Evolutionary conservation across 92 coral and sea anemone species (phyloP).

Genomic region (Galaxea fascicularis): DNA sequence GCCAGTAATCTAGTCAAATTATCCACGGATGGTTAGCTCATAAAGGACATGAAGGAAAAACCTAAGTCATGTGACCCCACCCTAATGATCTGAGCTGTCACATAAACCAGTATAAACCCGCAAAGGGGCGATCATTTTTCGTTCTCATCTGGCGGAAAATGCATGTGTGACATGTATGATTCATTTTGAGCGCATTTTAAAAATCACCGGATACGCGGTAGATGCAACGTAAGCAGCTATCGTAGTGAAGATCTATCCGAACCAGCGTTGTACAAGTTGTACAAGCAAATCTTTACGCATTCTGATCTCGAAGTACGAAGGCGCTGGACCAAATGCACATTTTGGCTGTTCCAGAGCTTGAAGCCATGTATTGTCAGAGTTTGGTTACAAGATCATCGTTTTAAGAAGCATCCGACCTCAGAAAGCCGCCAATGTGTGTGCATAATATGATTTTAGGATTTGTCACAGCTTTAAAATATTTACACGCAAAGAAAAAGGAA

Average conservation of each 20-base stretch:
- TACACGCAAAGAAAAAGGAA: background rate
- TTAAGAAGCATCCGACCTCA: background rate
- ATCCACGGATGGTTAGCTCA: constrained; percentile 11
- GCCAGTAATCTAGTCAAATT: constrained; percentile 3
- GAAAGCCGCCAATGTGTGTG: background rate
- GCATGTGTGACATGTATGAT: no score
- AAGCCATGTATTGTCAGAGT: background rate
- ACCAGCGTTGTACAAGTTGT: no score
- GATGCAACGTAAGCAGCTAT: no score
- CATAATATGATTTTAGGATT: background rate
- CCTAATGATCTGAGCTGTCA: background rate
- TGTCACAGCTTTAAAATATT: background rate
- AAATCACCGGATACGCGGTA: no score
- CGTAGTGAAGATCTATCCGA: no score
- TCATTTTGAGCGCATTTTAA: background rate
- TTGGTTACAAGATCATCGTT: no score
- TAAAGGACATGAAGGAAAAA: background rate
- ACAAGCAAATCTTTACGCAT: no score
- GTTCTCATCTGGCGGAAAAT: background rate
- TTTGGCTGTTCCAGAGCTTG: no score
- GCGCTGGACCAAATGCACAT: no score
- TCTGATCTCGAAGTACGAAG: no score
- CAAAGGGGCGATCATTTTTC: background rate
- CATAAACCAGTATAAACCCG: no score
- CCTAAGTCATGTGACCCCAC: constrained; percentile 37